Base-by-base conservation (phyloP, 2,113 vertebrate genomes). In the Microcebus ravelobensis region DNA sequence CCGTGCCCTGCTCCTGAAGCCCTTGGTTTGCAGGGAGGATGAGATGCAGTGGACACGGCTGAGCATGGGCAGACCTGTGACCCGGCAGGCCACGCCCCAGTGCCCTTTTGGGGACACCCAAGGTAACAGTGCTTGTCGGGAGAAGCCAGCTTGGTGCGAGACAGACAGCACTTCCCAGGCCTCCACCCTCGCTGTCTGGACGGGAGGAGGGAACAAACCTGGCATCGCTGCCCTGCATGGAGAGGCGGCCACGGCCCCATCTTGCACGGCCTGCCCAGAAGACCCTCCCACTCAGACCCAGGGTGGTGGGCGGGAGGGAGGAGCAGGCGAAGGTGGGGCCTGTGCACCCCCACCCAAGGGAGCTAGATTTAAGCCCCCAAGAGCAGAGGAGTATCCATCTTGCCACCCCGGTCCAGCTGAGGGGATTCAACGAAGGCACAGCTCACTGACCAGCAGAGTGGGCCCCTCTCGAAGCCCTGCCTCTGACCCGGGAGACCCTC, bases 201-300 rank as follows among this genome's bases (percentile, higher is more conserved):
- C 3, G 27, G 57, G 36, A 25, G 34, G 45, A 65, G 36, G n/a
- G 36, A 42, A 3, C 6, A 11, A 15, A 9, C 15, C n/a, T 18
- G 21, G 21, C 14, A 11, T 4, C 1, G 42, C 3, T 29, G 12
- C 21, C 31, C n/a, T 27, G 10, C 1, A 7, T 12, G 1, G 67
- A 48, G 20, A 1, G 6, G 50, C 13, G 2, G 14, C 50, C 34
- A 0, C 3, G 14, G 65, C 25, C 79, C 14, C 4, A 9, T 10
- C 17, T 57, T 29, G 0, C 13, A 10, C 50, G 21, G 42, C 76
- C 29, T 45, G 61, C 27, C 20, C 2, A 45, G 34, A 36, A 8
- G 63, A 45, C 3, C 3, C 20, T 39, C 42, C 42, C 42, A 1
- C 42, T 42, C 42, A 12, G 63, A 63, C 3, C 5, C 20, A 12